Evolutionary conservation across 2,113 vertebrate genomes (phyloP), one percentile per base, ranked within the genome.

Genomic region (Rhodinocichla rosea): DNA sequence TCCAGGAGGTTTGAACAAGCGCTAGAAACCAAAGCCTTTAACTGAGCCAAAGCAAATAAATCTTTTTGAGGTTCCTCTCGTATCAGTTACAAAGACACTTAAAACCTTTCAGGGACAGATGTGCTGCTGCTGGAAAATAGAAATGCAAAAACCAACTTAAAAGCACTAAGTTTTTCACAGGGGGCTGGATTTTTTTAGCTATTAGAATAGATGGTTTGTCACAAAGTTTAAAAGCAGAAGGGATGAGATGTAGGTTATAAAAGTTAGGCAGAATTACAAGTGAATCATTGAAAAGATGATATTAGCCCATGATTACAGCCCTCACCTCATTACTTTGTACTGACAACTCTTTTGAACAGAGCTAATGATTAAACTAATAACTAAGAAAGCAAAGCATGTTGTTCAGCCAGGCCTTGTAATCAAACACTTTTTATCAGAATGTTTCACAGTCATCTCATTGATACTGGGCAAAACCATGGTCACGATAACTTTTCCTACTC

Each of bases 11-110:
- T 10, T 80, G 69, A 93, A 83, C 52, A 93, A 86, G 32, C 3
- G 5, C 56, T 94, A 88, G 63, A 83, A 95, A 92, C 42, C 80
- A 91, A 95, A 94, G 39, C 42, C 19, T 79, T 89, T 73, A 80
- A 82, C 57, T 39, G 55, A 92, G 93, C 94, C 90, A 96, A 96
- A 94, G 42, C 71, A 95, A 94, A 95, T 83, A 95, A 79, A 80
- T 78, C 42, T 92, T 79, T 73, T 70, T 74, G 76, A 95, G n/a
- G 84, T 71, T 96, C 49, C 32, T 90, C 76, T 81, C 0, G 0
- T 83, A 74, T 93, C 95, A 71, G 57, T 86, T 95, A 78, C 91
- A 87, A 92, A 92, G 90, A 86, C 47, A 90, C 50, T 91, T 81
- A 90, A 93, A 95, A 87, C 65, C 27, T 93, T 94, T 89, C 49